Base-by-base conservation (phyloP, 1,140 invertebrate genomes). In the Neodiprion pinetum region DNA sequence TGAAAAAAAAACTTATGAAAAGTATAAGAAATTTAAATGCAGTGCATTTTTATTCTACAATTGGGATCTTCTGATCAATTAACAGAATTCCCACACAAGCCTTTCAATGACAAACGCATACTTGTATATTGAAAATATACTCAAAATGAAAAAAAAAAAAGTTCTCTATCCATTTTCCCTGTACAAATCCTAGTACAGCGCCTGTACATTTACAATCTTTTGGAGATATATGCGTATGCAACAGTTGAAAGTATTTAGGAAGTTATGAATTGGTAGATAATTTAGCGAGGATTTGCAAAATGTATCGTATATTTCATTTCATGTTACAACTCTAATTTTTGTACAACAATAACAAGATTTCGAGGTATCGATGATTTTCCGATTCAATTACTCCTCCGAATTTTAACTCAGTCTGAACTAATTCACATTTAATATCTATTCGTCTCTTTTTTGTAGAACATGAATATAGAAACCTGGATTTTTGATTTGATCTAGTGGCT, bases 401-500 rank as follows among this genome's bases (percentile, higher is more conserved):
- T 40, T 40, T 5, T 40, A 40, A 40, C 28, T 40, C 28, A 40
- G 28, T 40, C 28, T 40, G 28, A 40, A 40, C 28, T 40, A 40
- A 40, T 40, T 40, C 28, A 40, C 28, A 40, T 40, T 40, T 40
- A 4, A 40, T 40, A 5, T 3, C 28, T 40, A 40, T 40, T 8
- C 11, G 11, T 61, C n/a, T 61, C 11, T 17, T 82, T 96, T 96
- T 86, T 95, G 90, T 72, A 96, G 89, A 9, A 96, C 90, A 81
- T 97, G 96, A 72, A 97, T 96, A 79, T 95, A 97, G 85, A 96
- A 96, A 48, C 92, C 94, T 1, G 95, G 95, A 78, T 91, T 89
- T 74, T 91, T 80, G 11, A 92, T 88, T 76, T 92, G 80, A 53
- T 91, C 88, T 23, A 96, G 83, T 0, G 90, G 86, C 83, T 95